phyloP scores from a whole-genome alignment of 64 coral and sea anemone genomes.

The Anthopleura sola region DNA sequence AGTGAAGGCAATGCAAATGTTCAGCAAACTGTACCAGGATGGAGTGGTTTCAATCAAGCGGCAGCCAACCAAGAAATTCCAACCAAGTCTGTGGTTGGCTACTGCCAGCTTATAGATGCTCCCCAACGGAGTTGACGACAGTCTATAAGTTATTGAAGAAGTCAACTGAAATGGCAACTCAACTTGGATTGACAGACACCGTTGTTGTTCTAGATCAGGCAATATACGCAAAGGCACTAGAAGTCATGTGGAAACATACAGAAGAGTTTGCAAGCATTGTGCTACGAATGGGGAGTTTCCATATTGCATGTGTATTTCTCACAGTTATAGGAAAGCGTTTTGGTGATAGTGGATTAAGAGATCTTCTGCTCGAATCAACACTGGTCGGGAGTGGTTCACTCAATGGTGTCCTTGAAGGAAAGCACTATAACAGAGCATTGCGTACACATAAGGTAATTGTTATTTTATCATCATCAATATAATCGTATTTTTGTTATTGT shows the following conservation, averaged over 20 bases:
- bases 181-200: slow-evolving; percentile 25
- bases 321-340: slow-evolving; percentile 49
- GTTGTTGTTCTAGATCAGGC: slow-evolving; percentile 46
- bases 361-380: slow-evolving; percentile 28
- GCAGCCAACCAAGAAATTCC: slow-evolving; percentile 28
- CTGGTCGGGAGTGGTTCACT: slow-evolving; percentile 40
- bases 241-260: slow-evolving; percentile 49
- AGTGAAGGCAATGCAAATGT: neutral
- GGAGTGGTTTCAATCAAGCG: slow-evolving; percentile 20
- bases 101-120: slow-evolving; percentile 31
- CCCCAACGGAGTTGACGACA: slow-evolving; percentile 27
- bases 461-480: neutral
- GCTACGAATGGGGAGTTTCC: slow-evolving; percentile 43
- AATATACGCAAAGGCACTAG: slow-evolving; percentile 54
- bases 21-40: slow-evolving; percentile 11
- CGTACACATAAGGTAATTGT: slow-evolving; percentile 44
- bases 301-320: slow-evolving; percentile 37
- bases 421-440: slow-evolving; percentile 40
- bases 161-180: slow-evolving; percentile 31
- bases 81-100: slow-evolving; percentile 11
- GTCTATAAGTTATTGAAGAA: slow-evolving; percentile 32
- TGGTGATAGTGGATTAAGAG: slow-evolving; percentile 36
- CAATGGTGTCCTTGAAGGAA: slow-evolving; percentile 40
- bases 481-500: neutral
- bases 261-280: slow-evolving; percentile 50